phyloP scores from a whole-genome alignment of 2,888 invertebrate genomes.

The Meloe dianella region DNA sequence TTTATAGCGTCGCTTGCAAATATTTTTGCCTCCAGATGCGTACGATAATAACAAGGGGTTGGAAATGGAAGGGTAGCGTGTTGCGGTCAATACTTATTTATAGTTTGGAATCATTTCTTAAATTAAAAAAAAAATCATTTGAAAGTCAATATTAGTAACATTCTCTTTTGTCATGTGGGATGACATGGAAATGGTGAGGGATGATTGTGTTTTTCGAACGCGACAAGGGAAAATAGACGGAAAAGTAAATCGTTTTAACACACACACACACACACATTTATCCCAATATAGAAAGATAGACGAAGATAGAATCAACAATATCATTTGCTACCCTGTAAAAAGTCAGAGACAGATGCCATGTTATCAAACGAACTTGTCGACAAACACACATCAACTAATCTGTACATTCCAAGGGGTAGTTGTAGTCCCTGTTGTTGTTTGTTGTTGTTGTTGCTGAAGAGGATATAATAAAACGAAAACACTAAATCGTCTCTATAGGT shows the following conservation, averaged over 20 bases:
- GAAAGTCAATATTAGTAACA: not conserved
- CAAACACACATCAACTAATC: conserved; percentile 8
- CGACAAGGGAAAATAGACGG: not conserved
- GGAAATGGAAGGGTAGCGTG: too few species aligned
- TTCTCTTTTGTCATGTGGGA: conserved; percentile 2
- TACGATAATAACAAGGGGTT: too few species aligned
- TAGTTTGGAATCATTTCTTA: too few species aligned
- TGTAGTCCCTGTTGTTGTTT: too few species aligned
- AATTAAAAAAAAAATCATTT: too few species aligned
- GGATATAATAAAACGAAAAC: too few species aligned
- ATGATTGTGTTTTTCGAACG: conserved; percentile 8
- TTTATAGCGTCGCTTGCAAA: too few species aligned
- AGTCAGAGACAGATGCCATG: conserved; percentile 1
- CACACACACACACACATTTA: not conserved
- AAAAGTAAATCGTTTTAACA: conserved; percentile 7
- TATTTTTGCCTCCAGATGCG: too few species aligned
- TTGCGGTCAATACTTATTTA: too few species aligned
- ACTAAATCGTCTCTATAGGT: too few species aligned
- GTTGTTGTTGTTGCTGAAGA: too few species aligned
- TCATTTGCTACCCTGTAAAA: not conserved
- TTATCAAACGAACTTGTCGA: conserved; percentile 5
- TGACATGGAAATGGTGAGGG: not conserved
- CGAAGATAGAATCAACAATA: not conserved
- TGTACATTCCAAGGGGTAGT: not conserved
- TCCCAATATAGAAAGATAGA: not conserved